Evolutionary conservation across 2,888 invertebrate genomes (phyloP).

Genomic region (Cheilosia variabilis): DNA sequence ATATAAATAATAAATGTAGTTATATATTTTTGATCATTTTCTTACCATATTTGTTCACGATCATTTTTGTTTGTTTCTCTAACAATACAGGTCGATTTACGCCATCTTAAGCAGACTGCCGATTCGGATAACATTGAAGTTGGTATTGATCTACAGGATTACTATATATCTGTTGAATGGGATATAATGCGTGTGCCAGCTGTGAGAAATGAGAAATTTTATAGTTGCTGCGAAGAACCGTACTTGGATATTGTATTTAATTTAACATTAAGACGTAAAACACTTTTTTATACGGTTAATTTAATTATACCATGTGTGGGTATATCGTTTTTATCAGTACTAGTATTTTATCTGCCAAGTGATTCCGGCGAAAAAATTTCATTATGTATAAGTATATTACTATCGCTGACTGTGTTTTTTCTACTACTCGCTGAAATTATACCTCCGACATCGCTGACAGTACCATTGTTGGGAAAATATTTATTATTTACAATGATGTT

Average conservation of each 20-base stretch:
- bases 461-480: conserved; percentile 95
- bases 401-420: conserved; percentile 97
- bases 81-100: conserved; percentile 90
- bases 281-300: conserved; percentile 98
- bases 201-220: conserved; percentile 94
- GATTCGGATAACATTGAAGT: conserved; percentile 94
- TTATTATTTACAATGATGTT: conserved; percentile 97
- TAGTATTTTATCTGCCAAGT: conserved; percentile 98
- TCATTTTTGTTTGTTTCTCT: background rate
- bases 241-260: conserved; percentile 99
- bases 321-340: conserved; percentile 97
- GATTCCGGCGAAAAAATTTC: conserved; percentile 99
- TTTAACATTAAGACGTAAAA: conserved; percentile 96
- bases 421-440: conserved; percentile 96
- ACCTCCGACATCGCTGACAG: conserved; percentile 96
- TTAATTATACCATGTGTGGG: conserved; percentile 98
- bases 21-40: background rate
- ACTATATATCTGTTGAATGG: conserved; percentile 99
- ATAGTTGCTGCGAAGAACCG: conserved; percentile 98
- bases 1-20: background rate
- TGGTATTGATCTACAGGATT: conserved; percentile 96
- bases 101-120: conserved; percentile 93
- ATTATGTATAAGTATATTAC: conserved; percentile 96
- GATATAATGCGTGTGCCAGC: conserved; percentile 97
- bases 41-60: background rate